Evolutionary conservation across 1,140 invertebrate species (phyloP).

Genomic region (Teleopsis dalmanni): DNA sequence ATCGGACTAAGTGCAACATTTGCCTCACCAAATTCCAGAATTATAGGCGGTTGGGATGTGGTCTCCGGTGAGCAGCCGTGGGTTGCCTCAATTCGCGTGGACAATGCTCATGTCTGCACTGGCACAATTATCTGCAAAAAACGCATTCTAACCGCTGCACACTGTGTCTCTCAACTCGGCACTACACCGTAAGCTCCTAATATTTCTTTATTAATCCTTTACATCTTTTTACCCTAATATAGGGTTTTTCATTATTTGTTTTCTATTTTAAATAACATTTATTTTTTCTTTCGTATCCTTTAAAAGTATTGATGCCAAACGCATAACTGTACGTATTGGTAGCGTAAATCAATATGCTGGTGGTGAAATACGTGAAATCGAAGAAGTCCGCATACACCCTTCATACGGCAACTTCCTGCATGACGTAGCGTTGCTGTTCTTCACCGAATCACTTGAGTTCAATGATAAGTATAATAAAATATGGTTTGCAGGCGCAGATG

Average conservation of each 20-base stretch:
- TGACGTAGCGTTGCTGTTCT: conserved; percentile 46
- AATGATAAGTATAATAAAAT: conserved; percentile 33
- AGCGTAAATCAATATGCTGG: conserved; percentile 38
- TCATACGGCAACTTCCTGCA: conserved; percentile 41
- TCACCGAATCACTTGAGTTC: conserved; percentile 31
- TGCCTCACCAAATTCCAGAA: conserved; percentile 10
- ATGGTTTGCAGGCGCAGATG: conserved; percentile 17
- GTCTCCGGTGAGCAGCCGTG: conserved; percentile 20
- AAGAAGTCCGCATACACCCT: conserved; percentile 35
- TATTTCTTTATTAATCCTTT: not conserved
- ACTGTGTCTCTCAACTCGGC: conserved; percentile 23
- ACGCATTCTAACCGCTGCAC: conserved; percentile 24
- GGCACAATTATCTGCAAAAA: conserved; percentile 16
- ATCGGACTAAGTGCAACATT: not conserved
- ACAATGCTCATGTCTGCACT: conserved; percentile 23
- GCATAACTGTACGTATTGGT: conserved; percentile 24
- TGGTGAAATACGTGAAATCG: conserved; percentile 20
- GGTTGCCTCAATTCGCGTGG: conserved; percentile 24
- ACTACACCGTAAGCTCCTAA: conserved; percentile 23
- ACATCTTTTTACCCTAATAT: not conserved
- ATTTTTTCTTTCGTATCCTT: not conserved
- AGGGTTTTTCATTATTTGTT: not conserved
- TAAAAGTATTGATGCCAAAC: conserved; percentile 13
- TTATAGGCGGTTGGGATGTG: conserved; percentile 29
- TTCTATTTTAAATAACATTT: not conserved